Evolutionary conservation across 2,113 vertebrate genomes (phyloP), one percentile per base, ranked within the genome.

Genomic region (Nestor notabilis): DNA sequence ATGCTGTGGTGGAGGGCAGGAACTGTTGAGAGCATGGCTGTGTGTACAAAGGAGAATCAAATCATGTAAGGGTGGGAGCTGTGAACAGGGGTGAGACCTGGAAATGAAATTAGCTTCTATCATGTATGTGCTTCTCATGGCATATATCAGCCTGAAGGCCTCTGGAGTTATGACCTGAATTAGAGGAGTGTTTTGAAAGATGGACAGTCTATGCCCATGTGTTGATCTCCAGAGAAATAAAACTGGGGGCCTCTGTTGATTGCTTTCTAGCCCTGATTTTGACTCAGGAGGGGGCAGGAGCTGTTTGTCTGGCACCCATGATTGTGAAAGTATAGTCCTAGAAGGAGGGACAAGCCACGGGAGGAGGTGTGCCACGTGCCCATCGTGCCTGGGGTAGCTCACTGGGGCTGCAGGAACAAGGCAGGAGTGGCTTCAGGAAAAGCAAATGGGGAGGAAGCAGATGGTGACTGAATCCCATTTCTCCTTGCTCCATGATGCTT

Each of bases 51-150:
- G 33, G 66, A 29, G 29, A n/a, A 41, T 24, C 41, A 56, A 64
- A 69, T 0, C 27, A 2, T 12, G 20, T 43, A 8, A 58, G 53
- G 14, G 11, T 23, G 43, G 41, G 56, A 75, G 13, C 52, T 70
- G 50, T 33, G 65, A 61, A 27, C 16, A 27, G 29, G 60, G 19
- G 12, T 39, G 47, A 61, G 28, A n/a, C 46, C 14, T 58, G 53
- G 37, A 58, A 86, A n/a, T 47, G 52, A n/a, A 65, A 60, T 5
- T 28, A 27, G 11, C 44, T 39, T 69, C 74, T 31, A 5, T 39
- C n/a, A 8, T 5, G 56, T 0, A 0, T 5, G 4, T 19, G 15
- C 12, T 63, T 52, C 23, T 44, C 1, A 1, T 29, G 70, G 47
- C 10, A 6, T 3, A 5, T 11, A 20, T 35, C 37, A 80, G 28